phyloP scores from a whole-genome alignment of 2,797 vertebrate species.

The Rhyacichthys aspro region DNA sequence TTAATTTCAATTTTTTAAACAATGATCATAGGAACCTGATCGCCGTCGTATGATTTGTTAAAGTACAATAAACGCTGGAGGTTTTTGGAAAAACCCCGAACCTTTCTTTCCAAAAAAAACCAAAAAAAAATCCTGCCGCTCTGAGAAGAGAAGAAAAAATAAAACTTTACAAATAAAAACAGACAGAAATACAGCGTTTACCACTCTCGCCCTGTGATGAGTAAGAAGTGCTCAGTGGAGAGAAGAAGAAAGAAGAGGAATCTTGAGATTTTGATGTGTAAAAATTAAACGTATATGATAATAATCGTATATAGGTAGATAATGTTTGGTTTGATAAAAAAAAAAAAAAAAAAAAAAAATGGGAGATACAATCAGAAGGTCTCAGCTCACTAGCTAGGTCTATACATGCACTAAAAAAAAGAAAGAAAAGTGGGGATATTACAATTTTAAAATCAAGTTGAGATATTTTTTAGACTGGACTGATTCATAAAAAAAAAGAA shows the following conservation, averaged over 20 bases:
- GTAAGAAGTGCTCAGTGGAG: constrained; percentile 61
- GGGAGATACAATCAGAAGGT: constrained; percentile 80
- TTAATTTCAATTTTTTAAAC: constrained; percentile 68
- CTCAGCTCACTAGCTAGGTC: constrained; percentile 76
- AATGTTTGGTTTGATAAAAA: constrained; percentile 74
- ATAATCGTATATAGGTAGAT: constrained; percentile 77
- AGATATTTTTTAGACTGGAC: constrained; percentile 4
- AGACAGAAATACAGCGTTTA: constrained; percentile 41
- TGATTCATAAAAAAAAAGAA: constrained; percentile 42
- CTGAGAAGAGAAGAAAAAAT: constrained; percentile 34
- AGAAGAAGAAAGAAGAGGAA: constrained; percentile 37
- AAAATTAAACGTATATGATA: constrained; percentile 74
- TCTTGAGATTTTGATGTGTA: constrained; percentile 62
- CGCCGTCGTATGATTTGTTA: constrained; percentile 61
- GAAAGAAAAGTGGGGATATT: constrained; percentile 24
- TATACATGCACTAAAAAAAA: constrained; percentile 73
- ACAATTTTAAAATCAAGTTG: constrained; percentile 13
- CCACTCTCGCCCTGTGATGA: constrained; percentile 43
- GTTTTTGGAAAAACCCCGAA: constrained; percentile 42
- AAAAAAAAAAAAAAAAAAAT: not conserved
- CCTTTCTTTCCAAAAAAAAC: constrained; percentile 25
- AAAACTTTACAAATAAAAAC: constrained; percentile 1
- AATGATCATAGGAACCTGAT: constrained; percentile 68
- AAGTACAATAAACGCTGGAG: constrained; percentile 54
- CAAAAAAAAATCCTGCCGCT: constrained; percentile 44